Percentiles rank a stretch among this genome's conserved stretches.
These are phyloP conservation scores for Hylia prasina DNA, from an alignment of 2,113 vertebrate genomes.

Conservation along the genomic window DNA sequence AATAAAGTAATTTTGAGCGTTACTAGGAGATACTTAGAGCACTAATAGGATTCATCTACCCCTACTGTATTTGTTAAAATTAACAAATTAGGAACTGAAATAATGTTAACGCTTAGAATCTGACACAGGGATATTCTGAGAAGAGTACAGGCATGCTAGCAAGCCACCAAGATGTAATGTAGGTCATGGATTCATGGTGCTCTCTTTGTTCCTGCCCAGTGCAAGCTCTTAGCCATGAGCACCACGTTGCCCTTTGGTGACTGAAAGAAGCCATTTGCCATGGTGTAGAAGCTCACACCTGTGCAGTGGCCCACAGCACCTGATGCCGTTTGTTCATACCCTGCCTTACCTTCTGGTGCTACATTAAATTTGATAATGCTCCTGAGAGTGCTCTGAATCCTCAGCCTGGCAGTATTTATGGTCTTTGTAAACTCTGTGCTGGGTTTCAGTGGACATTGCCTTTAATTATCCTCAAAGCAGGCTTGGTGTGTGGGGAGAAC, in stretches of 20 bases:
- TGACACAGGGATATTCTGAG: neutral
- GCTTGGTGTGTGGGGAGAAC: neutral
- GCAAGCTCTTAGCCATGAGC: neutral
- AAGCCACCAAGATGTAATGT: neutral
- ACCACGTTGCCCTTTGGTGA: accelerated
- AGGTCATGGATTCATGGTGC: neutral
- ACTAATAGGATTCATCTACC: neutral
- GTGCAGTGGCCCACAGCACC: neutral
- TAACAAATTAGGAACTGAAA: neutral
- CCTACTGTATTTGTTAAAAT: neutral
- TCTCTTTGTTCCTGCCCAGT: neutral
- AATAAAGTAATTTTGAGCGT: neutral
- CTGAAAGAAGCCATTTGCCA: neutral
- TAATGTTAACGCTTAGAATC: neutral
- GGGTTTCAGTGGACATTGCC: neutral
- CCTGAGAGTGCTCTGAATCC: neutral
- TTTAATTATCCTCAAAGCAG: neutral
- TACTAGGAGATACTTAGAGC: neutral
- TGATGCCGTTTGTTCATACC: neutral
- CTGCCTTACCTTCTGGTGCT: neutral
- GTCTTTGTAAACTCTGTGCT: neutral
- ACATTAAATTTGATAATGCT: neutral
- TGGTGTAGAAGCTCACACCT: neutral
- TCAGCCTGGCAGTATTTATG: neutral
- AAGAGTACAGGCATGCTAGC: neutral